Base-by-base conservation (phyloP, 2,797 vertebrate genomes). In the Fistularia commersonii region DNA sequence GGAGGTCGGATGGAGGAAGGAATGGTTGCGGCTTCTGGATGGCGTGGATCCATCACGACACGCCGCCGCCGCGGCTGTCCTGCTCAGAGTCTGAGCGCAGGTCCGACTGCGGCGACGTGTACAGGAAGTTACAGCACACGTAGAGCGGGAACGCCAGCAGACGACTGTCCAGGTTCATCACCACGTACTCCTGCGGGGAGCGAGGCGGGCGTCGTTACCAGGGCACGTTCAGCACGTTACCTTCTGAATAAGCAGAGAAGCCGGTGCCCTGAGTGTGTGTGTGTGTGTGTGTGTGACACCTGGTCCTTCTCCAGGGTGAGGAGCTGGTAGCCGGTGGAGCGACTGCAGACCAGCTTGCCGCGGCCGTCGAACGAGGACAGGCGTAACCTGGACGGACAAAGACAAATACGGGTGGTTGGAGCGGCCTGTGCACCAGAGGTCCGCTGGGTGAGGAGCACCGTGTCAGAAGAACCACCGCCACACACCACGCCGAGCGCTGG, bases 61-160 rank as follows among this genome's bases (percentile, higher is more conserved):
- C 57, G 5, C 54, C 74, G 51, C 58, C 84, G 23, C 77, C 0
- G 5, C 80, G 57, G 74, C 76, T 88, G 50, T 89, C 90, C 1
- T 66, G 80, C 38, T 81, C 88, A 3, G 89, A 45, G 1, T 91
- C 92, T 0, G 59, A 52, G 15, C 82, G 89, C 57, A 90, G 92
- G 81, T 94, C 94, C 8, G 45, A 72, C 11, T 84, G 78, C 3
- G 94, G 89, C 0, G 95, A 95, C 0, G 94, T 96, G 70, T 98
- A 99, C 58, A 96, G 81, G 87, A 99, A 99, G 82, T 99, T 99
- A 79, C 96, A 99, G 91, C 93, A 97, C 73, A 99, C 91, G 4
- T 96, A 99, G 6, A 99, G 91, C 0, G 97, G 97, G 82, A 98
- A 99, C 33, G 92, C 84, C 56, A 98, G 85, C 68, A 98, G 87